A percentile compares a stretch with the other conserved stretches of the same genome.
Conservation (phyloP, 2,797 vertebrate species). For the Etheostoma perlongum region DNA sequence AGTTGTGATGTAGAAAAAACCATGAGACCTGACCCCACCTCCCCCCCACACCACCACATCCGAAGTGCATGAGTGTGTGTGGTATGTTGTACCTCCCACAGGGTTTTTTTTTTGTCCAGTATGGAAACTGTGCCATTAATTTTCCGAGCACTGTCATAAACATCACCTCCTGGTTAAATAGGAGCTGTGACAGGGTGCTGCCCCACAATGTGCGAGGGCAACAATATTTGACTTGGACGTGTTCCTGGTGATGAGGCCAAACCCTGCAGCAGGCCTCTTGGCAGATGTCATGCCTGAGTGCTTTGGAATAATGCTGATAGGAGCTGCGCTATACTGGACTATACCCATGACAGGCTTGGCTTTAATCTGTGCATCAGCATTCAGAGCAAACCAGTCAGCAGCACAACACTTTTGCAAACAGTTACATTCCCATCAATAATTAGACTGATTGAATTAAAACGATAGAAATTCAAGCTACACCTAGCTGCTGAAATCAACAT, state of each 20-base stretch:
- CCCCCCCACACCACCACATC: conserved; percentile 4
- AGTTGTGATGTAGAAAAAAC: conserved; percentile 53
- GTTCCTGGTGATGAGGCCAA: conserved; percentile 76
- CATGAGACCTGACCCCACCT: conserved; percentile 10
- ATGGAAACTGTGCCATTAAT: conserved; percentile 72
- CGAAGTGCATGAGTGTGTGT: conserved; percentile 38
- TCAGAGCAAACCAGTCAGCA: conserved; percentile 26
- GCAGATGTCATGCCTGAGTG: conserved; percentile 78
- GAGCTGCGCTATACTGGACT: conserved; percentile 61
- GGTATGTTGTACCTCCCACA: conserved; percentile 52
- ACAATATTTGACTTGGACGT: conserved; percentile 82
- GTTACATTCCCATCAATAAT: background rate
- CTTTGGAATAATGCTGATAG: conserved; percentile 79
- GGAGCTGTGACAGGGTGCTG: conserved; percentile 67
- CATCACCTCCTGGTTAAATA: conserved; percentile 66
- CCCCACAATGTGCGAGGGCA: conserved; percentile 71
- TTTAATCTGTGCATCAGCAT: conserved; percentile 55
- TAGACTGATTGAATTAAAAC: background rate
- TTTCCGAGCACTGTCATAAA: conserved; percentile 78
- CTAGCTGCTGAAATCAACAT: background rate
- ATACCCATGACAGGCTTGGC: conserved; percentile 45
- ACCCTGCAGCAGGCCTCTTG: conserved; percentile 79
- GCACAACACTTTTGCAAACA: conserved; percentile 20
- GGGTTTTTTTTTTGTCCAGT: conserved; percentile 10
- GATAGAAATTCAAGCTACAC: background rate